These are phyloP conservation scores for Agelas oroides DNA, from an alignment of 37 sponge, comb jelly and placozoan species.

Conservation along the genomic window DNA sequence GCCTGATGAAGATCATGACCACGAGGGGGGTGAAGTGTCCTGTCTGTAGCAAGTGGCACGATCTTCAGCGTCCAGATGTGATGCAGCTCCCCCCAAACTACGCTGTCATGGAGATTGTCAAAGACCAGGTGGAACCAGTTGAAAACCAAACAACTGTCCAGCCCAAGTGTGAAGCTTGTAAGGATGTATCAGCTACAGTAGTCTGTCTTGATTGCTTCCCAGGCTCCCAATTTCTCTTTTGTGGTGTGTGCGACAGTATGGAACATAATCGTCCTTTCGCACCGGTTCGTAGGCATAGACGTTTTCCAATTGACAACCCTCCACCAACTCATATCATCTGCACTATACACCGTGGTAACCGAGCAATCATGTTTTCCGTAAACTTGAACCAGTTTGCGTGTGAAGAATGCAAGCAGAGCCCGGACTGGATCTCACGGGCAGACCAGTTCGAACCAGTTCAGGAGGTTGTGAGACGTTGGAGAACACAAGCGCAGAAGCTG, in stretches of 20 bases:
- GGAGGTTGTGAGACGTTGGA: constrained; percentile 18
- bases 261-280: constrained; percentile 68
- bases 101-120: constrained; percentile 57
- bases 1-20: constrained; percentile 34
- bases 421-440: background rate
- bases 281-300: constrained; percentile 59
- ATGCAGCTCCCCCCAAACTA: constrained; percentile 61
- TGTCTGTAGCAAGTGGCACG: constrained; percentile 35
- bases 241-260: constrained; percentile 43
- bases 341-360: constrained; percentile 2
- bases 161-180: constrained; percentile 56
- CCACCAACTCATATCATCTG: constrained; percentile 11
- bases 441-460: constrained; percentile 22
- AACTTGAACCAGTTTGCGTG: constrained; percentile 55
- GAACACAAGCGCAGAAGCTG: constrained; percentile 14
- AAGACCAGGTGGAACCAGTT: background rate
- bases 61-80: constrained; percentile 26
- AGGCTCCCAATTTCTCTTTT: constrained; percentile 48
- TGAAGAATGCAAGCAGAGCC: constrained; percentile 5
- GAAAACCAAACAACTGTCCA: background rate
- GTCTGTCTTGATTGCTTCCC: constrained; percentile 67
- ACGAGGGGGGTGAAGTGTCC: constrained; percentile 64
- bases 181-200: constrained; percentile 5
- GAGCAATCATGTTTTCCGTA: constrained; percentile 40
- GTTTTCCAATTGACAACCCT: constrained; percentile 32